Evolutionary conservation across 2,797 vertebrate genomes (phyloP), one percentile per base, ranked within the genome.

Genomic region (Lagocephalus sceleratus): DNA sequence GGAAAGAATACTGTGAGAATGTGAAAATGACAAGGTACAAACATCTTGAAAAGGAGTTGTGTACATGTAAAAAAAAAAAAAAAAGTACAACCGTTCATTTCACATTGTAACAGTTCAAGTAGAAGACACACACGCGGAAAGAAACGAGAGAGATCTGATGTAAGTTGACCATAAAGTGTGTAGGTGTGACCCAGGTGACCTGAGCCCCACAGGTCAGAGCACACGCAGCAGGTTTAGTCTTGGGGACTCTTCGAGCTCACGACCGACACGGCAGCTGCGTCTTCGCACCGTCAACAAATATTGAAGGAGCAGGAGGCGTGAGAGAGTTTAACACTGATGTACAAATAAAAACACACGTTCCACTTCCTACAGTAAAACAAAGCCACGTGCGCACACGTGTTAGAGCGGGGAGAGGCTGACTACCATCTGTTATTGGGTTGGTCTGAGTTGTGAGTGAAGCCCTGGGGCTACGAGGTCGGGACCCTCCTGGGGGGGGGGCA

Each of bases 361-460:
- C 9, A 8, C 15, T 39, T 39, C 32, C 54, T 20, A 54, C 29
- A 54, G 68, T 19, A 56, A 63, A 57, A 59, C 50, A 57, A 29
- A 53, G 6, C 42, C 9, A 8, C 0, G 48, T 55, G 47, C 41
- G 47, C 57, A 57, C 62, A 47, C 54, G 38, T 35, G 51, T 58
- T 54, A 42, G 42, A 50, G 38, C n/a, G n/a, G 47, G 14, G 61
- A 68, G 52, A 54, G 19, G 66, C 50, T 57, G 47, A 76, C 52
- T 29, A 40, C 73, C 68, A 63, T 87, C 72, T 81, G 78, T 79
- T 71, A 78, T 79, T 82, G 75, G 78, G 80, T 77, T 42, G 9
- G 48, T 41, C 60, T 54, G 26, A 15, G 51, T 23, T 53, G 21
- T 61, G 60, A 59, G 22, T 42, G 21, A 59, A 66, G 56, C 47